Conservation (phyloP, 2,888 invertebrate genomes). For the Drosophila lacicola region DNA sequence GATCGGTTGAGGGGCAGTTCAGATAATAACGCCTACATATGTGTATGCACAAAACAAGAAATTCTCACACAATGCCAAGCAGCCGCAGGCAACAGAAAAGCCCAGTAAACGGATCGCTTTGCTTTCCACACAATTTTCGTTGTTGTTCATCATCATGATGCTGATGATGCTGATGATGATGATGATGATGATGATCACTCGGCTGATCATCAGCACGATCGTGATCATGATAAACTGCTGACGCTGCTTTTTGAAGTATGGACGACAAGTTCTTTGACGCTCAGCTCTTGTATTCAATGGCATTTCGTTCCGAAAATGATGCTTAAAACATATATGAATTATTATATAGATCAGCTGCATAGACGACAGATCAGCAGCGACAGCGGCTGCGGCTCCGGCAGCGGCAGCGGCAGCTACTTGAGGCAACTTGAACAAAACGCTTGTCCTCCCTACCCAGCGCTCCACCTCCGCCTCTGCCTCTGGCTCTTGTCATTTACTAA, state of each 20-base stretch:
- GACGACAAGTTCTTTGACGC: constrained; percentile 68
- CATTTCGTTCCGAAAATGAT: constrained; percentile 51
- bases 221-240: constrained; percentile 53
- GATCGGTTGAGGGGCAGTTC: constrained; percentile 18
- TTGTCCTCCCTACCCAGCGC: background rate
- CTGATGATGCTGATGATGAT: constrained; percentile 1
- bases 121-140: constrained; percentile 60
- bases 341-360: constrained; percentile 65
- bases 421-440: constrained; percentile 33
- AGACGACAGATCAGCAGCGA: constrained; percentile 31
- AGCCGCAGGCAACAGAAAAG: constrained; percentile 7
- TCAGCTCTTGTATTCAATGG: constrained; percentile 50
- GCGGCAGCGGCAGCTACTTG: constrained; percentile 56
- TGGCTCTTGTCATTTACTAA: constrained; percentile 64
- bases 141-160: constrained; percentile 12
- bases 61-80: constrained; percentile 46
- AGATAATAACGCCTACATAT: constrained; percentile 45
- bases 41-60: constrained; percentile 25
- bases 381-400: constrained; percentile 20
- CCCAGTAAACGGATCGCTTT: constrained; percentile 44
- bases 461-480: background rate
- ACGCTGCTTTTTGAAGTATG: constrained; percentile 72
- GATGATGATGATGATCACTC: background rate
- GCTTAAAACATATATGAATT: constrained; percentile 66
- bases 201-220: constrained; percentile 6